Percentiles rank a stretch among this genome's conserved stretches.
These are phyloP conservation scores for Noctua pronuba DNA, from an alignment of 2,888 invertebrate species.

Conservation along the genomic window DNA sequence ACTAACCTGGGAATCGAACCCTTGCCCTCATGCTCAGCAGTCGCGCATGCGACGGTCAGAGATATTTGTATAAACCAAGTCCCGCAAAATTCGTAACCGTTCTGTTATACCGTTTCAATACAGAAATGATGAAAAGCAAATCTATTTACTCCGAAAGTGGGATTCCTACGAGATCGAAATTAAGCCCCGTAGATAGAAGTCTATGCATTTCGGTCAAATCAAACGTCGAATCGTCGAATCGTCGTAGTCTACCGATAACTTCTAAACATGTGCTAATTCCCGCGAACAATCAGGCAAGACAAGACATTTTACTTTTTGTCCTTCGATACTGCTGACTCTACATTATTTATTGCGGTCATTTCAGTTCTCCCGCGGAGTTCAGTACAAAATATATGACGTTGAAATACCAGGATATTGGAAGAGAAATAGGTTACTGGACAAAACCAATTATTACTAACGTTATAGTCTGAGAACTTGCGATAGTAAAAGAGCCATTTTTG, in stretches of 20 bases:
- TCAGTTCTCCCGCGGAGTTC: conserved; percentile 50
- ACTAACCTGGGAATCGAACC: neutral
- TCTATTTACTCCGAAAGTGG: neutral
- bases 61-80: neutral
- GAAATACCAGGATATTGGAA: conserved; percentile 46
- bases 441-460: conserved; percentile 33
- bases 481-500: neutral
- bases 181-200: neutral
- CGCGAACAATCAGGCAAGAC: neutral
- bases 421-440: conserved; percentile 10
- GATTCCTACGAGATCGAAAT: neutral
- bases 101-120: neutral
- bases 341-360: conserved; percentile 55
- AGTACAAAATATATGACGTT: conserved; percentile 44
- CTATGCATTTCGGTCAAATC: conserved; percentile 23
- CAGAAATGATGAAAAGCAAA: neutral
- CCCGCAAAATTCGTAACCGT: neutral
- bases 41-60: neutral
- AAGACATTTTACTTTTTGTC: conserved; percentile 27
- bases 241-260: neutral
- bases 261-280: conserved; percentile 5
- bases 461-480: neutral
- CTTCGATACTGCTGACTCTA: conserved; percentile 28
- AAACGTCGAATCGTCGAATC: conserved; percentile 15
- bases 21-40: neutral